A percentile compares a stretch with the other conserved stretches of the same genome.
phyloP scores from a whole-genome alignment of 2,888 invertebrate genomes.

The Drosophila anomalata region DNA sequence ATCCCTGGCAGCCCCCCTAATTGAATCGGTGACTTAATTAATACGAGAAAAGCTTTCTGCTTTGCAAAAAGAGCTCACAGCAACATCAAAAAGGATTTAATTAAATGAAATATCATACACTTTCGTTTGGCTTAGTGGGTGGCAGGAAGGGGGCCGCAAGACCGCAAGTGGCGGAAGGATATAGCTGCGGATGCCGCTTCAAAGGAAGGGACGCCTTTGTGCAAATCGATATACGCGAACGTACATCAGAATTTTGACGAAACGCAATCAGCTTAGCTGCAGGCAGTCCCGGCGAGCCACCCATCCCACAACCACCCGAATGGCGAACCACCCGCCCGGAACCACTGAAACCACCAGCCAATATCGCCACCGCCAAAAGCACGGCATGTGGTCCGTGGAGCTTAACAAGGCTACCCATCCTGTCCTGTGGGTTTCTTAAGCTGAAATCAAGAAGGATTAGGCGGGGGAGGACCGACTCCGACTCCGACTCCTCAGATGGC shows the following conservation, averaged over 20 bases:
- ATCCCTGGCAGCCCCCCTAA: constrained; percentile 22
- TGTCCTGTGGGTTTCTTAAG: constrained; percentile 33
- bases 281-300: constrained; percentile 49
- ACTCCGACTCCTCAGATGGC: not conserved
- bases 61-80: constrained; percentile 13
- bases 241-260: constrained; percentile 66
- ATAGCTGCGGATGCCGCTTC: constrained; percentile 44
- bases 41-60: constrained; percentile 27
- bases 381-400: constrained; percentile 56
- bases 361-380: constrained; percentile 42
- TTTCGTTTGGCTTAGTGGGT: constrained; percentile 60
- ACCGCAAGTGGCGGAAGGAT: constrained; percentile 12
- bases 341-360: constrained; percentile 55
- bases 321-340: constrained; percentile 29
- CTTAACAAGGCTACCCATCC: constrained; percentile 28
- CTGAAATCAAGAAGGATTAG: constrained; percentile 35
- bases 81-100: constrained; percentile 73
- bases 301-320: not conserved
- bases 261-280: constrained; percentile 75
- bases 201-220: constrained; percentile 59
- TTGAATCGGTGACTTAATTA: constrained; percentile 62
- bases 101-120: constrained; percentile 67
- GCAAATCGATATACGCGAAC: constrained; percentile 58
- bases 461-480: not conserved
- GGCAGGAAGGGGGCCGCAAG: not conserved